Percentiles rank a stretch among this genome's conserved stretches.
Evolutionary conservation across 2,113 vertebrate species (phyloP).

Genomic region (Telmatochromis sp.): DNA sequence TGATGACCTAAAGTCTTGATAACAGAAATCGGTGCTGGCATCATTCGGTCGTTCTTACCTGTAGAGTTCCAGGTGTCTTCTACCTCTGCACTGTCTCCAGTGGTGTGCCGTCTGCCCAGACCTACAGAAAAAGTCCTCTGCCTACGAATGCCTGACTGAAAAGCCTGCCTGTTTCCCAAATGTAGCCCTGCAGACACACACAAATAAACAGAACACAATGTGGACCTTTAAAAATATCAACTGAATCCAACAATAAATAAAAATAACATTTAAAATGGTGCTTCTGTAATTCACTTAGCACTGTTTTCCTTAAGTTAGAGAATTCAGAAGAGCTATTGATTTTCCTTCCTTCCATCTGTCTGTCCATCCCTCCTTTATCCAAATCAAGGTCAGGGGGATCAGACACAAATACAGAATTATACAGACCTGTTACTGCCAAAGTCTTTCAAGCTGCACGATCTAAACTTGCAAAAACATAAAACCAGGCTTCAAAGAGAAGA

Average conservation of each 20-base stretch:
- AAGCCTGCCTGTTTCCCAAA: conserved; percentile 29
- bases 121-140: conserved; percentile 57
- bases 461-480: background rate
- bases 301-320: background rate
- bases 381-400: background rate
- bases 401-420: background rate
- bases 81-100: conserved; percentile 57
- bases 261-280: background rate
- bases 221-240: background rate
- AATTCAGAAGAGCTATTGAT: background rate
- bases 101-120: conserved; percentile 58
- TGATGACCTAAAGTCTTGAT: conserved; percentile 28
- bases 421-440: background rate
- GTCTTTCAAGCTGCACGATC: background rate
- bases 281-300: background rate
- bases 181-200: conserved; percentile 52
- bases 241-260: background rate
- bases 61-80: conserved; percentile 56
- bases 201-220: background rate
- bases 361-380: background rate
- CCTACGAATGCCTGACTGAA: conserved; percentile 39
- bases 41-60: conserved; percentile 59
- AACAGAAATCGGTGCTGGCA: background rate
- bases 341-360: background rate
- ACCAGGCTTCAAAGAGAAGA: background rate